Evolutionary conservation across 2,888 invertebrate genomes (phyloP).

Genomic region (Coenonympha glycerion): DNA sequence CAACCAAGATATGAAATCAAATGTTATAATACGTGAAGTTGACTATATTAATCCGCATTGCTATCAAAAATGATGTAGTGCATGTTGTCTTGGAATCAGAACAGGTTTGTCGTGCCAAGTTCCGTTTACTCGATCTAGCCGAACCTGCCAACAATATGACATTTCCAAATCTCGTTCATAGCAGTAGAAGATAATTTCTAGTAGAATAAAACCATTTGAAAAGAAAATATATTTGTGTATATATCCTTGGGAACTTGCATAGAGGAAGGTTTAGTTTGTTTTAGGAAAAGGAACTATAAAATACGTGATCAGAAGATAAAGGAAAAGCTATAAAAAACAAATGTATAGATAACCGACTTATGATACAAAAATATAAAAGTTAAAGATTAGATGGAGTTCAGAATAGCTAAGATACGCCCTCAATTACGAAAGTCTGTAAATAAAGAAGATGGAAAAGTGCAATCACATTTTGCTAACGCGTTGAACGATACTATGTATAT

Average conservation of each 20-base stretch:
- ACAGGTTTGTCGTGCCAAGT: neutral
- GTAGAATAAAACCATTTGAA: neutral
- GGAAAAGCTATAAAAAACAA: no score
- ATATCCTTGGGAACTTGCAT: no score
- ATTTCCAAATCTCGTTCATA: neutral
- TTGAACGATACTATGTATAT: neutral
- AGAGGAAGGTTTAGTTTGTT: no score
- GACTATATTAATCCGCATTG: neutral
- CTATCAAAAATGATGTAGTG: neutral
- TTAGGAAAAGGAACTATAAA: no score
- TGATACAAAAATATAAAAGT: no score
- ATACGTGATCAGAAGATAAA: no score
- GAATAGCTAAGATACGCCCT: no score
- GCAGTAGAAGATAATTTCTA: neutral
- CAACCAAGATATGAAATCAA: neutral
- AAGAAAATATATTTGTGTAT: no score
- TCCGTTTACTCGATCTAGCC: neutral
- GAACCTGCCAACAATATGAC: neutral
- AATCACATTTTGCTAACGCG: neutral
- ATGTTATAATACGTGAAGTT: neutral
- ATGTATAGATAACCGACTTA: no score
- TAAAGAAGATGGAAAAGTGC: no score
- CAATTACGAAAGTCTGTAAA: no score
- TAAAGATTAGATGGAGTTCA: no score
- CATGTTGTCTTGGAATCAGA: slow-evolving; percentile 2